These are phyloP conservation scores for Takifugu flavidus DNA, from an alignment of 2,113 vertebrate species.

Conservation along the genomic window DNA sequence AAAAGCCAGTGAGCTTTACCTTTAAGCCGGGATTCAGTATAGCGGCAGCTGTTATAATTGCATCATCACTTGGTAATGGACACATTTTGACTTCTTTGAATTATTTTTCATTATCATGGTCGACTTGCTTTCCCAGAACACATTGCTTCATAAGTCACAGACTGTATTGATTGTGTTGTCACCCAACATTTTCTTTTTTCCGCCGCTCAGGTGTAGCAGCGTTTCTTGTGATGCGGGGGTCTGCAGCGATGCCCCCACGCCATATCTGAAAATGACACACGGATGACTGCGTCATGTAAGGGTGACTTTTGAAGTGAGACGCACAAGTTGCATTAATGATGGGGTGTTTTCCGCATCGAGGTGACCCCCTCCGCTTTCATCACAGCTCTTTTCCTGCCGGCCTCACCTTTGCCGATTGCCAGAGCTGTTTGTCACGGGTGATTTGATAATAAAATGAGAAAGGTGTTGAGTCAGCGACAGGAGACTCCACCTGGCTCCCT, in stretches of 20 bases:
- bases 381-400: constrained; percentile 48
- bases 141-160: constrained; percentile 54
- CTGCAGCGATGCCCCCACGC: constrained; percentile 55
- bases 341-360: constrained; percentile 53
- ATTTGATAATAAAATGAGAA: constrained; percentile 79
- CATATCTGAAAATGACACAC: constrained; percentile 56
- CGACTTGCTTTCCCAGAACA: constrained; percentile 45
- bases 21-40: background rate
- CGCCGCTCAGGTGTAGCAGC: constrained; percentile 53
- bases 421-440: constrained; percentile 74
- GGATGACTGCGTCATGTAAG: constrained; percentile 58
- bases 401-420: constrained; percentile 65
- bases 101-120: constrained; percentile 31
- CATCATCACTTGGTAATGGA: background rate
- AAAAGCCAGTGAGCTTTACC: background rate
- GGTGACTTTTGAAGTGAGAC: constrained; percentile 60
- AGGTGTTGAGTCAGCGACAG: constrained; percentile 67
- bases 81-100: constrained; percentile 9
- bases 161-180: constrained; percentile 62
- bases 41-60: too few relatives aligned
- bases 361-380: constrained; percentile 55
- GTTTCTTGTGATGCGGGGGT: constrained; percentile 45
- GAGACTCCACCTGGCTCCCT: constrained; percentile 61
- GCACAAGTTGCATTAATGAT: constrained; percentile 60
- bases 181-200: constrained; percentile 50